Conservation (phyloP, 2,113 vertebrate genomes). For the Mystacornis crossleyi region DNA sequence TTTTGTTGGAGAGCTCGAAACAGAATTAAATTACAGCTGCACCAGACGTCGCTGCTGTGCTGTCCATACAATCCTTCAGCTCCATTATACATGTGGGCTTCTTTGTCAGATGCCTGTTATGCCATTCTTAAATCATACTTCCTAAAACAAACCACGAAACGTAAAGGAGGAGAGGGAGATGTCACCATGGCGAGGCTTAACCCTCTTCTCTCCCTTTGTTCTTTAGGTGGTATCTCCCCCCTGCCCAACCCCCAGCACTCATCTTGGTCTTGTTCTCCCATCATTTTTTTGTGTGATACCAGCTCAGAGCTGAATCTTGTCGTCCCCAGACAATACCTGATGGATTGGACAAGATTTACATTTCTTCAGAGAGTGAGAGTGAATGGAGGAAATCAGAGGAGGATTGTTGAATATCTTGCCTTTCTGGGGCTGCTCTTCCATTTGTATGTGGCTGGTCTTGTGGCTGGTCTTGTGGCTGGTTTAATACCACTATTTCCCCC, state of each 20-base stretch:
- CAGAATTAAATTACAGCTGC: not conserved
- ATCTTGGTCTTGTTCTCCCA: not conserved
- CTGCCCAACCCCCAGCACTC: not conserved
- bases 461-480: not conserved
- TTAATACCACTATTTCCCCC: not conserved
- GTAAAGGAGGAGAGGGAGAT: not conserved
- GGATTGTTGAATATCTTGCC: not conserved
- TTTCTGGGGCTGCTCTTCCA: not conserved
- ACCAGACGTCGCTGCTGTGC: not conserved
- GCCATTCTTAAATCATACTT: not conserved
- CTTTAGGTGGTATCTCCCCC: not conserved
- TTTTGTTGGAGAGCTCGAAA: not conserved
- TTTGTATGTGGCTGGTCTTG: accelerated
- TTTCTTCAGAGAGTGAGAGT: not conserved
- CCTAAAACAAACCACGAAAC: not conserved
- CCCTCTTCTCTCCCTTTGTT: not conserved
- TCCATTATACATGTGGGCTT: accelerated
- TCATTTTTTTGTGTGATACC: not conserved
- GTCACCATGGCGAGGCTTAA: not conserved
- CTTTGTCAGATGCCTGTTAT: not conserved
- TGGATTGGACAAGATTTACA: not conserved
- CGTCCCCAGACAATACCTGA: not conserved
- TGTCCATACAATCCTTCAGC: not conserved
- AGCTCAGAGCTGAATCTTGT: not conserved
- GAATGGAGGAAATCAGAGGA: not conserved